Evolutionary conservation across 1,140 invertebrate species (phyloP).

Genomic region (Caenorhabditis inopinata): DNA sequence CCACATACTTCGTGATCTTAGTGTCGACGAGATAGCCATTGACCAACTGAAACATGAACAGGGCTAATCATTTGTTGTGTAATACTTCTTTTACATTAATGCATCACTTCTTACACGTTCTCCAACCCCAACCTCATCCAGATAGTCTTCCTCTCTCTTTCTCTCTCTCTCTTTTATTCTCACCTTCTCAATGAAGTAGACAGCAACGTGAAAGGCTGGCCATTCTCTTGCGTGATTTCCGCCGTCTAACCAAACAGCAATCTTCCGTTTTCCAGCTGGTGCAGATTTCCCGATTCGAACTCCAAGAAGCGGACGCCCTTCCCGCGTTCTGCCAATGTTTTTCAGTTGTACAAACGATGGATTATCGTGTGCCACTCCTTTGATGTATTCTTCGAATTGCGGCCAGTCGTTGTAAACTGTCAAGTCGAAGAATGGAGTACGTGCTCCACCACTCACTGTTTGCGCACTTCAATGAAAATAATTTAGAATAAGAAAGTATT

Average conservation of each 20-base stretch:
- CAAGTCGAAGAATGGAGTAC: slow-evolving; percentile 36
- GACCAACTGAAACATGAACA: slow-evolving; percentile 50
- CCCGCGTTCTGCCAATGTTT: slow-evolving; percentile 50
- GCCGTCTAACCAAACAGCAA: slow-evolving; percentile 60
- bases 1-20: slow-evolving; percentile 62
- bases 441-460: not conserved
- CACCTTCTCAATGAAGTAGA: slow-evolving; percentile 62
- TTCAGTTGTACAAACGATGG: slow-evolving; percentile 53
- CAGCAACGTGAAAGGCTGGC: slow-evolving; percentile 59
- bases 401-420: slow-evolving; percentile 55
- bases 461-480: not conserved
- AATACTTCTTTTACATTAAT: not conserved
- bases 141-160: not conserved
- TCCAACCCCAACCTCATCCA: too few relatives aligned
- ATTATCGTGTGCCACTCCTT: slow-evolving; percentile 50
- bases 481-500: too few relatives aligned
- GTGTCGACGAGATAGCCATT: slow-evolving; percentile 59
- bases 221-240: slow-evolving; percentile 63
- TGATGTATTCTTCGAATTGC: slow-evolving; percentile 58
- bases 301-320: slow-evolving; percentile 53
- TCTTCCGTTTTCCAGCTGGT: slow-evolving; percentile 41
- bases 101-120: not conserved
- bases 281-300: not conserved
- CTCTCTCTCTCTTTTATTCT: not conserved
- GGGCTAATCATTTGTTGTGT: not conserved